Conservation (phyloP, 2,888 invertebrate species). For the Sphinx pinastri region DNA sequence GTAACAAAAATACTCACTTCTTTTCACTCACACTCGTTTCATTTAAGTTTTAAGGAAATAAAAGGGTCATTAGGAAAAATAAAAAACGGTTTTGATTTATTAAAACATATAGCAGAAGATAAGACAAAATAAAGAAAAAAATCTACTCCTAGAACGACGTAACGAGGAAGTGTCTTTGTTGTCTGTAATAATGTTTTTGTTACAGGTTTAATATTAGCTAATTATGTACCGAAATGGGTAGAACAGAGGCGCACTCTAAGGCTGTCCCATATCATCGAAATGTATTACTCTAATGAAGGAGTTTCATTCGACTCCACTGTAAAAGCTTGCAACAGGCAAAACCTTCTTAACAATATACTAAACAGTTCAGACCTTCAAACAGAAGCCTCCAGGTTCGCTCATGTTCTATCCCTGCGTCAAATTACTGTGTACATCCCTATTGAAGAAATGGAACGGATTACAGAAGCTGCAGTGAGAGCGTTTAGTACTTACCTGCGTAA, state of each 20-base stretch:
- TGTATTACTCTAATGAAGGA: conserved; percentile 87
- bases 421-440: conserved; percentile 71
- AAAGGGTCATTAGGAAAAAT: no score
- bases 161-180: no score
- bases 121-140: no score
- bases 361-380: conserved; percentile 62
- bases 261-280: conserved; percentile 86
- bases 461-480: conserved; percentile 72
- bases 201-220: conserved; percentile 83
- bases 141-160: no score
- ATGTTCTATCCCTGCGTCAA: conserved; percentile 70
- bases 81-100: no score
- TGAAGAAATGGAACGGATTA: conserved; percentile 75
- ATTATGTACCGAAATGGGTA: conserved; percentile 79
- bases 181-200: conserved; percentile 9
- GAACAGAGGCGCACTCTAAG: conserved; percentile 76
- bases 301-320: conserved; percentile 81
- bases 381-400: conserved; percentile 73
- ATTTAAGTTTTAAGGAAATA: no score
- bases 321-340: conserved; percentile 83
- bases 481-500: conserved; percentile 81
- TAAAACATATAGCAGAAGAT: no score
- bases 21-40: no score
- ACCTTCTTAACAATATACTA: conserved; percentile 70
- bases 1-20: conserved; percentile 61